Conservation (phyloP, 30 jellyfish, hydroid and myxozoan species). For the Mastigias papua region DNA sequence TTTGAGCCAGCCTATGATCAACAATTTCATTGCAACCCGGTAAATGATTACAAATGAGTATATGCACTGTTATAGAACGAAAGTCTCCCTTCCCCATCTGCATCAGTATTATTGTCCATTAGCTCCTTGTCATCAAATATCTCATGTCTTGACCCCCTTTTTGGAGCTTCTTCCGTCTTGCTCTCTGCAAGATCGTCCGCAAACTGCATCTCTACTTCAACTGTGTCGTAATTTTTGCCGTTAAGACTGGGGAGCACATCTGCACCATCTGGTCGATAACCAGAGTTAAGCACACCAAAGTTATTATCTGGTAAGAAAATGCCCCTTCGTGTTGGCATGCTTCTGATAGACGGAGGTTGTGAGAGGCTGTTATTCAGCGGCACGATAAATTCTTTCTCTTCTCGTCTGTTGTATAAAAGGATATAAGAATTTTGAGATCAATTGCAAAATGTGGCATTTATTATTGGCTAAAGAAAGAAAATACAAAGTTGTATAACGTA, state of each 20-base stretch:
- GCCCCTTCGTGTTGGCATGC: slow-evolving; percentile 90
- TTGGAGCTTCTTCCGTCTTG: slow-evolving; percentile 21
- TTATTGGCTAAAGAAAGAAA: too few species aligned
- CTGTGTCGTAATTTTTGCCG: slow-evolving; percentile 18
- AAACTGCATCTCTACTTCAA: slow-evolving; percentile 85
- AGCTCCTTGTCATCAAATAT: neutral
- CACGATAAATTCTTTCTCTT: slow-evolving; percentile 77
- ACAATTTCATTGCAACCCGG: too few species aligned
- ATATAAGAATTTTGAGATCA: too few species aligned
- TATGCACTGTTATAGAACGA: slow-evolving; percentile 67
- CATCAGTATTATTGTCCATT: neutral
- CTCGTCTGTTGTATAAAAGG: slow-evolving; percentile 23
- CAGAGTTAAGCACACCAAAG: slow-evolving; percentile 81
- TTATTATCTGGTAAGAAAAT: slow-evolving; percentile 85
- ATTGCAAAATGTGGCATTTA: too few species aligned
- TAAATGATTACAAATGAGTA: slow-evolving; percentile 22
- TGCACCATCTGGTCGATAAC: slow-evolving; percentile 72
- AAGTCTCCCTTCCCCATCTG: slow-evolving; percentile 12
- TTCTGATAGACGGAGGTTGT: slow-evolving; percentile 89
- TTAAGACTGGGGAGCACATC: neutral
- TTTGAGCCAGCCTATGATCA: neutral
- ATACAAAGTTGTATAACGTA: too few species aligned
- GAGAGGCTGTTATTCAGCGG: slow-evolving; percentile 85
- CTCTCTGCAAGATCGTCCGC: slow-evolving; percentile 57
- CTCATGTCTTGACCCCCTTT: neutral